These are phyloP conservation scores for Garrulus glandarius DNA, from an alignment of 2,797 vertebrate genomes.

Conservation along the genomic window DNA sequence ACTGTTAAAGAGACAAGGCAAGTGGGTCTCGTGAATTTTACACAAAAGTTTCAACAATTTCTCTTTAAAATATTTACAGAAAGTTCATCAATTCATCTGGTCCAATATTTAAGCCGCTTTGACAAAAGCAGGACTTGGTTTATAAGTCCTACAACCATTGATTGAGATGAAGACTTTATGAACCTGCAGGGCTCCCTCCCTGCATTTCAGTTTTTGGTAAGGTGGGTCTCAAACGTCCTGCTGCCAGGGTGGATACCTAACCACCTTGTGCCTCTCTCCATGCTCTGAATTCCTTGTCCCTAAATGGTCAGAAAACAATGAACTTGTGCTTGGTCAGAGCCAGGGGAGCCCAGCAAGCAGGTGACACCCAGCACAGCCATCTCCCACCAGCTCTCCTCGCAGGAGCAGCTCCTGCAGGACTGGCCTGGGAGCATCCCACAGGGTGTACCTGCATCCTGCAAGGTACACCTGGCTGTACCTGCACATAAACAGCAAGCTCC, in stretches of 20 bases:
- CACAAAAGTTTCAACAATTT: neutral
- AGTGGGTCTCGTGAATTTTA: neutral
- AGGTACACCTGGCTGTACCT: too few species aligned
- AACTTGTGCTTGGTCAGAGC: neutral
- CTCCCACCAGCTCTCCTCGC: neutral
- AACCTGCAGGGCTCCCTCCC: neutral
- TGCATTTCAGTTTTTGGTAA: neutral
- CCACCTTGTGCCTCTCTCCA: fast-evolving
- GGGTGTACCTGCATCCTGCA: neutral
- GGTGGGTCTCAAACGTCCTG: neutral
- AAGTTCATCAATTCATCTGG: neutral
- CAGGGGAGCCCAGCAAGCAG: neutral
- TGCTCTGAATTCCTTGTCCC: neutral
- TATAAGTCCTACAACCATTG: fast-evolving
- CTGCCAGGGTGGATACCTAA: neutral
- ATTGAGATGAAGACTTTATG: neutral
- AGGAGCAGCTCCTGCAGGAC: fast-evolving
- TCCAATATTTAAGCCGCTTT: neutral
- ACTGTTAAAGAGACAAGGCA: neutral
- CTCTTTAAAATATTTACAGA: neutral
- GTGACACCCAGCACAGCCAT: neutral
- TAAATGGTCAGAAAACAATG: neutral
- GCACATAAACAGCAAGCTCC: neutral
- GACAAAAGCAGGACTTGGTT: neutral
- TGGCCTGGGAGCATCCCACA: neutral